A percentile compares a stretch with the other conserved stretches of the same genome.
phyloP scores from a whole-genome alignment of 1,140 invertebrate species.

The Drosophila kurseongensis region DNA sequence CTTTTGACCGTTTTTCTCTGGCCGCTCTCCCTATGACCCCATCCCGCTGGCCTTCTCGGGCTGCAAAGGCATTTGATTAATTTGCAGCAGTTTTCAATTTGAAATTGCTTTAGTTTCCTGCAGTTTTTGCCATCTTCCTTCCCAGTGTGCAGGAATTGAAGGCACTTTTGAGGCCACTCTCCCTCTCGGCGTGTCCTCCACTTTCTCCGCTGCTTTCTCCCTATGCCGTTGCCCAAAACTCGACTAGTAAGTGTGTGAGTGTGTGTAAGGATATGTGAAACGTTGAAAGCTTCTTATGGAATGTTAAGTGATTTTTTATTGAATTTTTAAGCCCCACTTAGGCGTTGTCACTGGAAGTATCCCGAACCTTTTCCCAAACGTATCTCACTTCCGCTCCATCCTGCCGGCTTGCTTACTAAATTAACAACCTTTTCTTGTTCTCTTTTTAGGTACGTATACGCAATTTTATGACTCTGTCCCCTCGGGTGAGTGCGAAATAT shows the following conservation, averaged over 20 bases:
- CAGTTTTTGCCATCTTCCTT: conserved; percentile 36
- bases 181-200: neutral
- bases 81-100: conserved; percentile 81
- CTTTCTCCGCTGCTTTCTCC: neutral
- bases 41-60: neutral
- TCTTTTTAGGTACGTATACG: conserved; percentile 69
- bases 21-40: neutral
- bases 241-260: conserved; percentile 20
- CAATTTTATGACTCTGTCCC: conserved; percentile 39
- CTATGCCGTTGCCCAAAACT: conserved; percentile 23
- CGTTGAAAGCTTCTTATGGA: conserved; percentile 59
- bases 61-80: conserved; percentile 77
- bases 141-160: conserved; percentile 20
- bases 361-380: conserved; percentile 16
- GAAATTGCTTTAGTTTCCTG: conserved; percentile 72
- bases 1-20: conserved; percentile 37
- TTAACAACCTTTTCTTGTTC: conserved; percentile 29
- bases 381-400: conserved; percentile 8
- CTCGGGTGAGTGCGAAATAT: conserved; percentile 30
- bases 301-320: conserved; percentile 67
- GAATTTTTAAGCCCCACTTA: conserved; percentile 56
- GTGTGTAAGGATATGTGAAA: conserved; percentile 23
- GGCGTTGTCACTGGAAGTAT: conserved; percentile 45
- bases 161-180: conserved; percentile 9
- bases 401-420: conserved; percentile 35